These are phyloP conservation scores for Phyllopteryx taeniolatus DNA, from an alignment of 2,113 vertebrate species.

Conservation along the genomic window DNA sequence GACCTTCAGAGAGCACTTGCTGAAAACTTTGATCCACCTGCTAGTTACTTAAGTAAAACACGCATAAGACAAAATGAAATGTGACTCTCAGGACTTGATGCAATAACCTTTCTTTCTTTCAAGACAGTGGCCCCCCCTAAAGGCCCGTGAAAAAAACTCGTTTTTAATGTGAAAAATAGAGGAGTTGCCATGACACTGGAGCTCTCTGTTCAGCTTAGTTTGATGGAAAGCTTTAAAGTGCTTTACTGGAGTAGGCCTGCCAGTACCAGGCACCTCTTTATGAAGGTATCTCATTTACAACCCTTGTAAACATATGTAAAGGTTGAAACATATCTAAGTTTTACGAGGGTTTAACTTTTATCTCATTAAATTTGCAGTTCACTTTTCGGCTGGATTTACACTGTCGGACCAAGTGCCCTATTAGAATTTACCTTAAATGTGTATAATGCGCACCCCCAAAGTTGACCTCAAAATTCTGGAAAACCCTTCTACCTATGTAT, in stretches of 20 bases:
- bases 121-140: not conserved
- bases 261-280: not conserved
- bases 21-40: not conserved
- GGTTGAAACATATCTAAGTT: not conserved
- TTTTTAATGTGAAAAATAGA: not conserved
- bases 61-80: not conserved
- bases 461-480: too few relatives aligned
- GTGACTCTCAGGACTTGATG: not conserved
- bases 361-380: not conserved
- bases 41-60: not conserved
- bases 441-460: too few relatives aligned
- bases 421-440: too few relatives aligned
- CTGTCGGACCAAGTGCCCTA: too few relatives aligned
- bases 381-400: not conserved
- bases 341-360: not conserved
- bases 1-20: slow-evolving; percentile 48
- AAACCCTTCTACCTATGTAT: too few relatives aligned
- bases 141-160: not conserved
- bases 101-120: not conserved
- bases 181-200: not conserved
- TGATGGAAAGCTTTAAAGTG: not conserved
- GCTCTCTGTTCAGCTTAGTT: not conserved
- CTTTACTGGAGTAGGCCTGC: not conserved
- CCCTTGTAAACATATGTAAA: not conserved
- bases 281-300: not conserved